phyloP scores from a whole-genome alignment of 2,888 invertebrate genomes.

The Drosophila flavopinicola region DNA sequence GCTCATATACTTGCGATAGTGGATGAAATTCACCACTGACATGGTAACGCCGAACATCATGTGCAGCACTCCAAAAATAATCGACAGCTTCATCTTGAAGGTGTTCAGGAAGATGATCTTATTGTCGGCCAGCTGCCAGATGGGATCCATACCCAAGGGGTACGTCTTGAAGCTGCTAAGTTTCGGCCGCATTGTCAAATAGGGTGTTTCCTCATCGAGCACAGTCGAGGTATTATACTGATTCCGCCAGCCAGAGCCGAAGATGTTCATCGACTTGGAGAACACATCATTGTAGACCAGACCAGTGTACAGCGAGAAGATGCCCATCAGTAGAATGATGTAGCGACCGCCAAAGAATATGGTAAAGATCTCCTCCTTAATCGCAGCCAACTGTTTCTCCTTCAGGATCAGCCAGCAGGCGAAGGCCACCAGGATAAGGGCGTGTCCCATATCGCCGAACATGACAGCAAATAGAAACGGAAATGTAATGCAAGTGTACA shows the following conservation, averaged over 20 bases:
- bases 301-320: slow-evolving; percentile 99
- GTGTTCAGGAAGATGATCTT: slow-evolving; percentile 97
- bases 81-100: slow-evolving; percentile 98
- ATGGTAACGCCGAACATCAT: slow-evolving; percentile 97
- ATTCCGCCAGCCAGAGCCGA: slow-evolving; percentile 93
- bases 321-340: slow-evolving; percentile 97
- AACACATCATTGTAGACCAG: slow-evolving; percentile 99
- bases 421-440: slow-evolving; percentile 91
- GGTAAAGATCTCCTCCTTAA: slow-evolving; percentile 95
- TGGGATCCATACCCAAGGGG: slow-evolving; percentile 92
- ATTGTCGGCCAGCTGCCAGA: slow-evolving; percentile 92
- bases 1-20: slow-evolving; percentile 88
- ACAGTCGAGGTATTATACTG: slow-evolving; percentile 86
- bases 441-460: slow-evolving; percentile 98
- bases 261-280: slow-evolving; percentile 97
- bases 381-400: slow-evolving; percentile 90
- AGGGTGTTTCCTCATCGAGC: slow-evolving; percentile 9
- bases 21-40: slow-evolving; percentile 90
- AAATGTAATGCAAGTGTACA: slow-evolving; percentile 95
- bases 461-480: slow-evolving; percentile 98
- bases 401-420: slow-evolving; percentile 91
- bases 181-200: slow-evolving; percentile 80
- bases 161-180: slow-evolving; percentile 88
- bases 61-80: slow-evolving; percentile 96
- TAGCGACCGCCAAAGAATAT: slow-evolving; percentile 99